These are phyloP conservation scores for Laothoe populi DNA, from an alignment of 2,888 invertebrate genomes.

Conservation along the genomic window DNA sequence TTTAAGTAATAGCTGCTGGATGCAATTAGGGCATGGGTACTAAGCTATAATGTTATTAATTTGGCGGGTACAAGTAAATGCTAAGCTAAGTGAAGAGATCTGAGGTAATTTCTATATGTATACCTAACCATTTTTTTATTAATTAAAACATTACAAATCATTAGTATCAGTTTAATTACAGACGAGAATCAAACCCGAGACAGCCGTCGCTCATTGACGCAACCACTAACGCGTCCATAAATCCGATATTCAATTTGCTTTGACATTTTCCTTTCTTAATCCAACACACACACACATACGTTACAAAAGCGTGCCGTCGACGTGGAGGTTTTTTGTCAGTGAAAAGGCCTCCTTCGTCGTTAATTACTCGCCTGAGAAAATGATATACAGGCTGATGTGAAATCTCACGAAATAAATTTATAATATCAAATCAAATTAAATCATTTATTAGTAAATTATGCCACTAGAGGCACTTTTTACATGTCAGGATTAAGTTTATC, in stretches of 20 bases:
- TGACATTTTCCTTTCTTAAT: conserved; percentile 52
- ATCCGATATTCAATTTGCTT: conserved; percentile 39
- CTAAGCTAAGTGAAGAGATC: too few species aligned
- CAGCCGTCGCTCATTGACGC: conserved; percentile 10
- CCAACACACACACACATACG: conserved; percentile 37
- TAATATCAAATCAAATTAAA: too few species aligned
- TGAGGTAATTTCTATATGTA: too few species aligned
- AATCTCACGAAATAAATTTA: background rate
- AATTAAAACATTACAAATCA: background rate
- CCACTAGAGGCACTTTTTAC: too few species aligned
- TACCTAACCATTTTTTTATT: too few species aligned
- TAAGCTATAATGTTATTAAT: too few species aligned
- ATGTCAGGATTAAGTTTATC: too few species aligned
- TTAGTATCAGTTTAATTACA: conserved; percentile 1
- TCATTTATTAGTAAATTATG: too few species aligned
- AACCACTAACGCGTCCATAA: conserved; percentile 32
- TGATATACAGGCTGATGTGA: conserved; percentile 59
- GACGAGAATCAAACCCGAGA: background rate
- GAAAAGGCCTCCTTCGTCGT: conserved; percentile 77
- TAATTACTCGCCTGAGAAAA: conserved; percentile 77
- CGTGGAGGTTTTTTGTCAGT: conserved; percentile 74
- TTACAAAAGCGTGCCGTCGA: conserved; percentile 61
- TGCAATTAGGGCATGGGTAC: too few species aligned
- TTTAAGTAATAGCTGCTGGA: too few species aligned
- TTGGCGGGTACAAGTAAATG: too few species aligned